Evolutionary conservation across 2,888 invertebrate genomes (phyloP).

Genomic region (Nasonia oneida): DNA sequence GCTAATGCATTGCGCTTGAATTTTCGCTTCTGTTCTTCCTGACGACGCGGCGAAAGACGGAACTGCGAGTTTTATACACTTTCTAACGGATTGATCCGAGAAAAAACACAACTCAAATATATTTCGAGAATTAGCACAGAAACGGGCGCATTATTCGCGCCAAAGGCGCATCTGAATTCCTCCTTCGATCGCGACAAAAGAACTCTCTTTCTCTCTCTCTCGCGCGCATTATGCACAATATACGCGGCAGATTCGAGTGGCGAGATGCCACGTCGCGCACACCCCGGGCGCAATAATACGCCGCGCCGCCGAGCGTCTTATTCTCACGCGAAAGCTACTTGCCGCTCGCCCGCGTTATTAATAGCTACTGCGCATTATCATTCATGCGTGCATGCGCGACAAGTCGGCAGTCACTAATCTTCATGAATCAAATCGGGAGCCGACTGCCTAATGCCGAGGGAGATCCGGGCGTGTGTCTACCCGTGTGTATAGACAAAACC

Average conservation of each 20-base stretch:
- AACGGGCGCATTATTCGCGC: not conserved
- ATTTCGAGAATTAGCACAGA: constrained; percentile 19
- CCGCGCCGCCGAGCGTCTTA: constrained; percentile 51
- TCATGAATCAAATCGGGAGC: constrained; percentile 67
- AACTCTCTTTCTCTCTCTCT: not conserved
- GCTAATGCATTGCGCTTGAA: not conserved
- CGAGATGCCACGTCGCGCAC: not conserved
- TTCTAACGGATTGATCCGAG: not conserved
- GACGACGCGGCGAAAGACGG: not conserved
- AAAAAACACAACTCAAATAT: not conserved
- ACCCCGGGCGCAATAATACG: not conserved
- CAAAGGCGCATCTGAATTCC: constrained; percentile 34
- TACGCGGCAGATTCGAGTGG: constrained; percentile 6
- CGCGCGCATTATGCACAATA: not conserved
- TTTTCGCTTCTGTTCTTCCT: not conserved
- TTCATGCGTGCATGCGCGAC: constrained; percentile 69
- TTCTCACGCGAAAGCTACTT: constrained; percentile 60
- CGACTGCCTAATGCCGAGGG: not conserved
- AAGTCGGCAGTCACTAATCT: constrained; percentile 68
- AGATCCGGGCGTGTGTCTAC: not conserved
- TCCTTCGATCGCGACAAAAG: constrained; percentile 23
- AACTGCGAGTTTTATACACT: too few species aligned
- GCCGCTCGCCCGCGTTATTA: constrained; percentile 69
- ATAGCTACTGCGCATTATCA: constrained; percentile 77
- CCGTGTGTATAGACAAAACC: not conserved